phyloP scores from a whole-genome alignment of 2,113 vertebrate genomes.

The Phalacrocorax brasilianus region DNA sequence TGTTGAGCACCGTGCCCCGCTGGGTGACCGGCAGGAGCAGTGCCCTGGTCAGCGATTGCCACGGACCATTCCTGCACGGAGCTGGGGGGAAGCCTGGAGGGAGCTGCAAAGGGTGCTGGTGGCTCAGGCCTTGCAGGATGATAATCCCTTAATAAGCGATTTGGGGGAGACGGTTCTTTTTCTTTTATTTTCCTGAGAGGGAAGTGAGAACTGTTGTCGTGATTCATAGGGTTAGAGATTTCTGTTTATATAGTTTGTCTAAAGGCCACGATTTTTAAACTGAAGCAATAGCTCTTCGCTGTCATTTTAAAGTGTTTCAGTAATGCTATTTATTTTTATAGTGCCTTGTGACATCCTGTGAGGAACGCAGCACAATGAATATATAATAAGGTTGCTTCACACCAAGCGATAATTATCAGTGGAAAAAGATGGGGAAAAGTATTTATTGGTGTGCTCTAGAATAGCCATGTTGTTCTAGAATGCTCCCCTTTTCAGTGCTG shows the following conservation, averaged over 20 bases:
- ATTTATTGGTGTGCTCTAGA: not conserved
- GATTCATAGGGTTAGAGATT: not conserved
- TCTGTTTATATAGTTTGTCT: not conserved
- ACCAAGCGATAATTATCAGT: not conserved
- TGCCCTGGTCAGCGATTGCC: not conserved
- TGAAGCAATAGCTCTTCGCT: not conserved
- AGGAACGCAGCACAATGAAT: not conserved
- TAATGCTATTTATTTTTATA: not conserved
- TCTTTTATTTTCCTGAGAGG: not conserved
- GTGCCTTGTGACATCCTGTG: not conserved
- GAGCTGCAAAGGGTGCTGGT: not conserved
- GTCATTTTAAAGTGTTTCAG: not conserved
- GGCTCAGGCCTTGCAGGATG: not conserved
- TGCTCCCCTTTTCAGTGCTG: accelerated
- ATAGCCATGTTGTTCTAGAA: not conserved
- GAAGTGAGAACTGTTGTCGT: not conserved
- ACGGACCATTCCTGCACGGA: accelerated
- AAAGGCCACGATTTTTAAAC: not conserved
- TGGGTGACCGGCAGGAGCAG: not conserved
- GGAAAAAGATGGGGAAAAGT: not conserved
- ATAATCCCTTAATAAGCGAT: not conserved
- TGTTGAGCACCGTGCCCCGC: accelerated
- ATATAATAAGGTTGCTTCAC: not conserved
- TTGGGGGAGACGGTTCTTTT: not conserved
- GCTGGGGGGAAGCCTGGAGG: not conserved